Conservation (phyloP, 2,888 invertebrate genomes). For the Euplagia quadripunctaria region DNA sequence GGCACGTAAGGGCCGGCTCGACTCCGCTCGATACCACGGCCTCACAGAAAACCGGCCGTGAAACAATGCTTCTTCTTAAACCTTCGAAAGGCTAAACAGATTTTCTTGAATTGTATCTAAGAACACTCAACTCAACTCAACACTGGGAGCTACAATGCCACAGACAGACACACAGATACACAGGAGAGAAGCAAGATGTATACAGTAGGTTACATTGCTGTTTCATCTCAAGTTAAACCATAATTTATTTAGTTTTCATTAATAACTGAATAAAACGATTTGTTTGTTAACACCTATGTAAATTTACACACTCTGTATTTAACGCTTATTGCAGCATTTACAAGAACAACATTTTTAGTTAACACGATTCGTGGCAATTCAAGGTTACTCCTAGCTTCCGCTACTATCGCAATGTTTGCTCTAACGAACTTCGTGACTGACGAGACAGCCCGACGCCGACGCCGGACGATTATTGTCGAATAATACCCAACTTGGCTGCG, state of each 20-base stretch:
- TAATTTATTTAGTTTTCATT: neutral
- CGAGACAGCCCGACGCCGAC: slow-evolving; percentile 61
- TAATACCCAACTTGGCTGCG: slow-evolving; percentile 53
- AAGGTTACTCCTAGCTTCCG: slow-evolving; percentile 47
- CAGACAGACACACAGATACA: too few relatives aligned
- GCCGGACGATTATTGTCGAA: slow-evolving; percentile 56
- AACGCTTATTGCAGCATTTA: slow-evolving; percentile 15
- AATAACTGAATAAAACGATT: neutral
- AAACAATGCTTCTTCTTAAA: too few relatives aligned
- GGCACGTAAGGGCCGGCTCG: too few relatives aligned
- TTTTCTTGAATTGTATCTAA: too few relatives aligned
- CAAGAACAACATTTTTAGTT: slow-evolving; percentile 18
- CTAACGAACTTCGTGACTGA: slow-evolving; percentile 52
- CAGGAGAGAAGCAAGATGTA: neutral
- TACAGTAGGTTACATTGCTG: neutral
- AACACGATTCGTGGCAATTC: slow-evolving; percentile 31
- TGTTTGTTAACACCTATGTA: neutral
- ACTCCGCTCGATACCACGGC: too few relatives aligned
- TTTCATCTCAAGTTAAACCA: neutral
- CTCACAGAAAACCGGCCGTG: too few relatives aligned
- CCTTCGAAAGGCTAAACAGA: too few relatives aligned
- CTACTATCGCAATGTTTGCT: slow-evolving; percentile 37
- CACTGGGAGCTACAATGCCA: too few relatives aligned
- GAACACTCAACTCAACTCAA: too few relatives aligned
- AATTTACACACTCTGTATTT: slow-evolving; percentile 5